phyloP scores from a whole-genome alignment of 2,113 vertebrate genomes.

The Zapornia atra region DNA sequence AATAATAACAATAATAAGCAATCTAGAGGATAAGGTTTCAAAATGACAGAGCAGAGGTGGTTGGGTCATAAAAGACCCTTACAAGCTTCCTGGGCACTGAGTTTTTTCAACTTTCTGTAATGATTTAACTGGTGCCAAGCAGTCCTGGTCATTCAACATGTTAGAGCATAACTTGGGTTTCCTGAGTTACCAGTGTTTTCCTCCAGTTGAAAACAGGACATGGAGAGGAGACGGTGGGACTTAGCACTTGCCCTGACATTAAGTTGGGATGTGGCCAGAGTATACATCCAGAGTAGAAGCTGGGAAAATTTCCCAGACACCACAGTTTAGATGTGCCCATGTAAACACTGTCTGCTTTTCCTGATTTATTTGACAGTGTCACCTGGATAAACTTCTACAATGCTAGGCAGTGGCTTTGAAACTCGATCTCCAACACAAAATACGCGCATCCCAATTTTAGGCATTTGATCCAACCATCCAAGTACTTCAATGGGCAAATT shows the following conservation, averaged over 20 bases:
- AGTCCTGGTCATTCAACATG: not conserved
- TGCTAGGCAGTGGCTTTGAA: constrained; percentile 15
- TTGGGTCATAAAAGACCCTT: not conserved
- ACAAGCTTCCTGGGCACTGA: not conserved
- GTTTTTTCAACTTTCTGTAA: not conserved
- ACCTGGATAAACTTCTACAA: constrained; percentile 39
- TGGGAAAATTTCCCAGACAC: constrained; percentile 43
- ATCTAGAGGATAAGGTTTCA: not conserved
- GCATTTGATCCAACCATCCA: not conserved
- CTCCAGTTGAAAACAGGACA: not conserved
- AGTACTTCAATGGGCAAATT: not conserved
- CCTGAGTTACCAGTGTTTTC: not conserved
- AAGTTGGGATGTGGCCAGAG: constrained; percentile 27
- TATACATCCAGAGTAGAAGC: constrained; percentile 2
- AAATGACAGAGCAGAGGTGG: not conserved
- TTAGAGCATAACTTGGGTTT: not conserved
- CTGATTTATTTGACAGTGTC: constrained; percentile 24
- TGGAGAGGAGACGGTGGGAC: not conserved
- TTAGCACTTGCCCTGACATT: constrained; percentile 17
- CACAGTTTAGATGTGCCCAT: constrained; percentile 39
- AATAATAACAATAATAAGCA: not conserved
- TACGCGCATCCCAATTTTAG: not conserved
- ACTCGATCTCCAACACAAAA: not conserved
- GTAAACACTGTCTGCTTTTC: constrained; percentile 48
- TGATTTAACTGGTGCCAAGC: not conserved